Evolutionary conservation across 2,797 vertebrate genomes (phyloP).

Genomic region (Channa striata): DNA sequence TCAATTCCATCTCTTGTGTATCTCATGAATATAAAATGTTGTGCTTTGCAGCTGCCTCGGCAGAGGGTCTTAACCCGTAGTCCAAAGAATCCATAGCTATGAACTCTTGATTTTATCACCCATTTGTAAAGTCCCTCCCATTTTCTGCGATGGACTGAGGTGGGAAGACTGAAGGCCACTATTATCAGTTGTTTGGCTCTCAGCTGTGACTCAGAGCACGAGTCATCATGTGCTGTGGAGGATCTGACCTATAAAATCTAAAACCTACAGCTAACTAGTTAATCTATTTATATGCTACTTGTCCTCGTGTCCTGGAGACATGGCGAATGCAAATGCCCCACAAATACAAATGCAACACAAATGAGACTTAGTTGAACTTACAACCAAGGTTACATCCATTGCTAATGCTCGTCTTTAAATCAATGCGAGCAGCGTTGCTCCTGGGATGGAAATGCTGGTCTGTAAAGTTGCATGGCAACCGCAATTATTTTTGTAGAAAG

Average conservation of each 20-base stretch:
- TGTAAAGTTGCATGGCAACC: not conserved
- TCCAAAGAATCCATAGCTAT: slow-evolving; percentile 54
- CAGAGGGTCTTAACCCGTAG: slow-evolving; percentile 56
- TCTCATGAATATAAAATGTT: slow-evolving; percentile 65
- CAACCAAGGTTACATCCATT: slow-evolving; percentile 5
- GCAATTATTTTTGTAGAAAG: too few species aligned
- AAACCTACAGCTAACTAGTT: slow-evolving; percentile 56
- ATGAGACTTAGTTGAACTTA: not conserved
- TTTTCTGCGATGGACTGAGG: slow-evolving; percentile 31
- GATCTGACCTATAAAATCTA: slow-evolving; percentile 51
- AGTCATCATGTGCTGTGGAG: slow-evolving; percentile 46
- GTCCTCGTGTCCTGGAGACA: slow-evolving; percentile 1
- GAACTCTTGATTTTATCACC: slow-evolving; percentile 43
- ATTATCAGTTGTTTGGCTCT: slow-evolving; percentile 52
- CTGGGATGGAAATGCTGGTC: not conserved
- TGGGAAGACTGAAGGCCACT: slow-evolving; percentile 46
- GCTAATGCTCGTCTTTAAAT: slow-evolving; percentile 6
- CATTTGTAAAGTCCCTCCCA: slow-evolving; percentile 42
- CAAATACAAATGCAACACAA: not conserved
- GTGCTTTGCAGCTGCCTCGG: slow-evolving; percentile 42
- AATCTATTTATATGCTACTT: slow-evolving; percentile 42
- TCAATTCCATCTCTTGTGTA: slow-evolving; percentile 37
- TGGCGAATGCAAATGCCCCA: too few species aligned
- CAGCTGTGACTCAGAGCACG: slow-evolving; percentile 46
- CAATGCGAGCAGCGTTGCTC: not conserved